Base-by-base conservation (phyloP, 2,888 invertebrate genomes). In the Baccha elongata region DNA sequence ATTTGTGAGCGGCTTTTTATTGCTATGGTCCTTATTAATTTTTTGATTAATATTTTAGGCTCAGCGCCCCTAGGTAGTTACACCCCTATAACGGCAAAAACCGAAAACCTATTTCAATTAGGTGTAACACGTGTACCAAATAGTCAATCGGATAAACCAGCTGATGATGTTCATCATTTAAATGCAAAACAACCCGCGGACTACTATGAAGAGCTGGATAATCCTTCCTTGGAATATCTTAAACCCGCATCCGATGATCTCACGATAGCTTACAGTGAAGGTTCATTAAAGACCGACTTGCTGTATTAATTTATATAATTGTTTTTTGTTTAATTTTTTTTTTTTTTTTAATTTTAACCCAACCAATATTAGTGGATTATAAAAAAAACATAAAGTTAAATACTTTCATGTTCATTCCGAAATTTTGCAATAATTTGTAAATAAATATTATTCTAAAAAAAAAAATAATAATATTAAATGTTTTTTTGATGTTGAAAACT, bases 11-110 rank as follows among this genome's bases (percentile, higher is more conserved):
- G 21, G 13, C 15, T 29, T 15, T 15, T n/a, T 1, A 37, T 32
- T 8, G 2, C 40, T 67, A 19, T 58, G 17, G 37, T 37, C 19
- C n/a, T 3, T 68, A 55, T 35, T 53, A 55, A 64, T 64, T 50
- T 50, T 2, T 13, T 65, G 5, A 23, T 23, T 23, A 23, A 23
- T 46, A 71, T 84, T 79, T 50, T 88, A 91, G 91, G 91, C 85
- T 91, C 91, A 68, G 96, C 96, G 85, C 94, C 94, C 87, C 92
- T 97, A 89, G 93, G 95, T 85, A 95, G 94, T 88, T 97, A 97
- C 92, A 96, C 96, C 87, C 97, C 97, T 76, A 93, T 95, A 92
- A 95, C 96, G 92, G 93, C 93, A 67, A 91, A 92, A 85, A 93
- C 92, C 86, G 92, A 92, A 86, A 93, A 91, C 87, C 92, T 93